These are phyloP conservation scores for Platycheirus albimanus DNA, from an alignment of 2,888 invertebrate species.

Conservation along the genomic window DNA sequence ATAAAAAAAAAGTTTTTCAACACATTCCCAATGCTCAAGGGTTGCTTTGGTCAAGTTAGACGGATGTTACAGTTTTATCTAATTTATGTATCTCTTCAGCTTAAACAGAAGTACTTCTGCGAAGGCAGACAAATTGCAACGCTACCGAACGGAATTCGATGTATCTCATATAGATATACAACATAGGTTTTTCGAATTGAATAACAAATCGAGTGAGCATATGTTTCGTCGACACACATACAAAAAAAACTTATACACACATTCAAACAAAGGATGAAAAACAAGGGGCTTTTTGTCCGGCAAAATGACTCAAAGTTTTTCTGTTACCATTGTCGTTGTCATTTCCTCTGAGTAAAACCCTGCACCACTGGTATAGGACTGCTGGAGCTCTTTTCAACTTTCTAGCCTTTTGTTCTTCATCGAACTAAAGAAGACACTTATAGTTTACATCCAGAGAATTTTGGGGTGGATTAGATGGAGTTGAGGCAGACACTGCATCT, in stretches of 20 bases:
- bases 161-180: constrained; percentile 40
- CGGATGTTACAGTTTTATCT: constrained; percentile 69
- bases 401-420: constrained; percentile 37
- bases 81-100: constrained; percentile 73
- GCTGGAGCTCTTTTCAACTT: not conserved
- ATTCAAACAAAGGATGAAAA: constrained; percentile 45
- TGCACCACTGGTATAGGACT: too few relatives aligned
- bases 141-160: constrained; percentile 10
- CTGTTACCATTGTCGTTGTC: not conserved
- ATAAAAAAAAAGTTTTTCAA: not conserved
- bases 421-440: constrained; percentile 17
- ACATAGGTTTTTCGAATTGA: constrained; percentile 68
- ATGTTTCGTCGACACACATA: constrained; percentile 50
- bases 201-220: constrained; percentile 73
- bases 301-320: not conserved
- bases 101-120: constrained; percentile 60
- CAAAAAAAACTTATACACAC: constrained; percentile 27
- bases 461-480: constrained; percentile 15
- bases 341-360: too few relatives aligned
- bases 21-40: constrained; percentile 32
- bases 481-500: constrained; percentile 2
- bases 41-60: constrained; percentile 68
- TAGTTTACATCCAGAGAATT: constrained; percentile 7
- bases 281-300: constrained; percentile 35
- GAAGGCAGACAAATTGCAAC: constrained; percentile 21